Percentiles rank a stretch among this genome's conserved stretches.
Conservation (phyloP, 2,888 invertebrate species). For the Dolichomitus sp. region DNA sequence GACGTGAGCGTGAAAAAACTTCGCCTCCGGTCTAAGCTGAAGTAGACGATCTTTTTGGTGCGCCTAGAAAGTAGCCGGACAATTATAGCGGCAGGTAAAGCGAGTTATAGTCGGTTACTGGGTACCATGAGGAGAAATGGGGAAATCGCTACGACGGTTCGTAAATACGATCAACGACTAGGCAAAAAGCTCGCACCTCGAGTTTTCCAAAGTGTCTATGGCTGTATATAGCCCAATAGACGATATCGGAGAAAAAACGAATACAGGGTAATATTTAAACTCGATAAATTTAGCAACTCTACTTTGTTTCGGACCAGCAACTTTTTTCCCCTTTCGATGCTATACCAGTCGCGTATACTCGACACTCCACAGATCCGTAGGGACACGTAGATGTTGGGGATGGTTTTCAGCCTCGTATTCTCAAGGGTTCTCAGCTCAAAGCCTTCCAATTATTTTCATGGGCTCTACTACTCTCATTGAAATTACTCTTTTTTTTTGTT, state of each 20-base stretch:
- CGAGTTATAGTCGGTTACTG: background rate
- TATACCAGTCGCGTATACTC: constrained; percentile 43
- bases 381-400: constrained; percentile 24
- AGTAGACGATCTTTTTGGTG: constrained; percentile 44
- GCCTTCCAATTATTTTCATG: constrained; percentile 15
- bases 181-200: background rate
- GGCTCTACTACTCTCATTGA: background rate
- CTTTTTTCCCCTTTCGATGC: background rate
- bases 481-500: background rate
- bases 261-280: constrained; percentile 4
- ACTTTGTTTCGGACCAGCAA: constrained; percentile 26
- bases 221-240: background rate
- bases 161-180: background rate
- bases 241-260: background rate
- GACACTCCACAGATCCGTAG: constrained; percentile 28
- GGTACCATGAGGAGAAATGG: constrained; percentile 7
- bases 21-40: constrained; percentile 10
- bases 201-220: constrained; percentile 6
- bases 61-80: constrained; percentile 55
- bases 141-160: background rate
- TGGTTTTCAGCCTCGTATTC: background rate
- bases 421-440: background rate
- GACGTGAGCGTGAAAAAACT: constrained; percentile 13
- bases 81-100: constrained; percentile 32
- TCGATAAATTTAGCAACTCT: constrained; percentile 35